Evolutionary conservation across 1,140 invertebrate genomes (phyloP), one percentile per base, ranked within the genome.

Genomic region (Acromyrmex charruanus): DNA sequence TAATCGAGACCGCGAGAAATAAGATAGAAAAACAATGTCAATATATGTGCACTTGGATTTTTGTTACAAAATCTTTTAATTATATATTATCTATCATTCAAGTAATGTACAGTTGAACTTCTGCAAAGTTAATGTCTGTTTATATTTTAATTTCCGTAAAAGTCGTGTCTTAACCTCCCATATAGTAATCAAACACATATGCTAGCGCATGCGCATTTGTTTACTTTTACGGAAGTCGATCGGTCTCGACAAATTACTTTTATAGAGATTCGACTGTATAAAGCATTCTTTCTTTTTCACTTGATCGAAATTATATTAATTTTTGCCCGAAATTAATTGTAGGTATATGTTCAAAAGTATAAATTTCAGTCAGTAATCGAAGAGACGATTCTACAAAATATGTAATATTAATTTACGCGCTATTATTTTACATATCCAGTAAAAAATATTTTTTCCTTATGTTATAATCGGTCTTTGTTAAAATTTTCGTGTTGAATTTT

Each of bases 301-400:
- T 35, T 21, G 18, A 39, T 77, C 5, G 6, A 35, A 77, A 77
- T 49, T 44, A 25, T 21, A 77, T 77, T 28, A 49, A 77, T 4
- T 18, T n/a, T 18, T 44, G 16, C 63, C 25, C 25, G 4, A n/a
- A 25, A 16, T 9, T 31, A 65, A 44, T 9, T 10, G 1, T 10
- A 39, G 14, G 25, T 25, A 49, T 28, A 39, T 44, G 39, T 79
- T 49, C 61, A 0, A 21, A 31, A 12, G 21, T 21, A 21, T 63
- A 49, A 7, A 3, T 63, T 51, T 14, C 2, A 2, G 4, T 3
- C 35, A 21, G 7, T 53, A 39, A 59, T 31, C 16, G 49, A 28
- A 28, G 18, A 53, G 39, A 68, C 16, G n/a, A 55, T 1, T 35
- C 5, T 14, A 6, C 2, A 77, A 28, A 59, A 21, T 53, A 53